A percentile compares a stretch with the other conserved stretches of the same genome.
Conservation (phyloP, 2,113 vertebrate genomes). For the Cyphotilapia sp. region DNA sequence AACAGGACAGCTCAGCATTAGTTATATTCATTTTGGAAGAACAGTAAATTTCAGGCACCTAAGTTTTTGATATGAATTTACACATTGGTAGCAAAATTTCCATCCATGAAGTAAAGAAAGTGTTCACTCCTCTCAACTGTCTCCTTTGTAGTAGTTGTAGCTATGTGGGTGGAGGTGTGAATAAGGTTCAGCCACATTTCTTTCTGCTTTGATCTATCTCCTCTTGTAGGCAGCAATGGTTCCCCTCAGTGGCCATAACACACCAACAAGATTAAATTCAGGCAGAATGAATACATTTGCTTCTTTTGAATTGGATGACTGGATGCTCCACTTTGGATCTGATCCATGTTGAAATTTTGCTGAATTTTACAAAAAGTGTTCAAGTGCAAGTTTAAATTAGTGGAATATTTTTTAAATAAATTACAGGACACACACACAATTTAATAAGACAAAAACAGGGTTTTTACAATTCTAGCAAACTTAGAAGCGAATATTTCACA, state of each 20-base stretch:
- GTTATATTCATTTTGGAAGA: neutral
- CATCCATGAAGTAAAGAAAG: neutral
- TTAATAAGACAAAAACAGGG: neutral
- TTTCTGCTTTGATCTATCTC: neutral
- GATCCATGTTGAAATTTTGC: neutral
- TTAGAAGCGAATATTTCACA: neutral
- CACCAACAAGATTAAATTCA: neutral
- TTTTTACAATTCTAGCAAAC: neutral
- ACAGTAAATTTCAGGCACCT: neutral
- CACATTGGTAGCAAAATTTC: neutral
- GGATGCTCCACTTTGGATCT: neutral
- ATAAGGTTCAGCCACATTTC: slow-evolving; percentile 6
- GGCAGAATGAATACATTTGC: neutral
- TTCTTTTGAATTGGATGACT: neutral
- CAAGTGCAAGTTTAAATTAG: neutral
- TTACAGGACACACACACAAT: neutral
- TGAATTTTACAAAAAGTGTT: neutral
- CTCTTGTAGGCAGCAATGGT: neutral
- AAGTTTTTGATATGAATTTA: neutral
- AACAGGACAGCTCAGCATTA: neutral
- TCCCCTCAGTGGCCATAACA: neutral
- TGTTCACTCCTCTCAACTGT: neutral
- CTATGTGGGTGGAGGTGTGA: slow-evolving; percentile 3
- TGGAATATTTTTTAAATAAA: neutral
- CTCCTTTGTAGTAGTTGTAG: neutral